Percentiles rank a stretch among this genome's conserved stretches.
phyloP scores from a whole-genome alignment of 2,113 vertebrate species.

The Mustela nigripes region DNA sequence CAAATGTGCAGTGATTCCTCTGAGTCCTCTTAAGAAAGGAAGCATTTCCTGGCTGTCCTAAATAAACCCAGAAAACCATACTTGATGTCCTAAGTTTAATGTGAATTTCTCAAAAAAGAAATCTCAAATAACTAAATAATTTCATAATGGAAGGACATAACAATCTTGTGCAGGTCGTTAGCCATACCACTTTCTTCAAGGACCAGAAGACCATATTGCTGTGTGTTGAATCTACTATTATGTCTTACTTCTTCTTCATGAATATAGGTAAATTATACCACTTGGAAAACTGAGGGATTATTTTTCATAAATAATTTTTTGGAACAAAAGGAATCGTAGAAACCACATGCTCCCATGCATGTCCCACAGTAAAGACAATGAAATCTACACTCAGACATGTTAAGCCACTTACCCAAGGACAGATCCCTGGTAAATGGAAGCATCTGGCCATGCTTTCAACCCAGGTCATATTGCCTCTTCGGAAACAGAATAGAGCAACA shows the following conservation, averaged over 20 bases:
- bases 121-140: neutral
- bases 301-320: slow-evolving; percentile 10
- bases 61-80: neutral
- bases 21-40: neutral
- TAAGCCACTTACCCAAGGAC: neutral
- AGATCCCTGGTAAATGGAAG: neutral
- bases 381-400: neutral
- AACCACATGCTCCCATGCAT: neutral
- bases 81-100: neutral
- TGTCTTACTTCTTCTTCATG: neutral
- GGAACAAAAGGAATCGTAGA: neutral
- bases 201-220: neutral
- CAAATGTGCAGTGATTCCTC: neutral
- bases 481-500: slow-evolving; percentile 24
- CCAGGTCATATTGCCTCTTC: neutral
- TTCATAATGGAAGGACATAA: neutral
- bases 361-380: neutral
- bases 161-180: neutral
- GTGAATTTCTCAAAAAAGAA: neutral
- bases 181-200: neutral
- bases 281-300: slow-evolving; percentile 27
- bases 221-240: neutral
- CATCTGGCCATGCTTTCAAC: neutral
- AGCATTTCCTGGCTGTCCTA: slow-evolving; percentile 8
- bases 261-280: neutral